These are phyloP conservation scores for Cephus pygmeus DNA, from an alignment of 2,888 invertebrate genomes.

Conservation along the genomic window DNA sequence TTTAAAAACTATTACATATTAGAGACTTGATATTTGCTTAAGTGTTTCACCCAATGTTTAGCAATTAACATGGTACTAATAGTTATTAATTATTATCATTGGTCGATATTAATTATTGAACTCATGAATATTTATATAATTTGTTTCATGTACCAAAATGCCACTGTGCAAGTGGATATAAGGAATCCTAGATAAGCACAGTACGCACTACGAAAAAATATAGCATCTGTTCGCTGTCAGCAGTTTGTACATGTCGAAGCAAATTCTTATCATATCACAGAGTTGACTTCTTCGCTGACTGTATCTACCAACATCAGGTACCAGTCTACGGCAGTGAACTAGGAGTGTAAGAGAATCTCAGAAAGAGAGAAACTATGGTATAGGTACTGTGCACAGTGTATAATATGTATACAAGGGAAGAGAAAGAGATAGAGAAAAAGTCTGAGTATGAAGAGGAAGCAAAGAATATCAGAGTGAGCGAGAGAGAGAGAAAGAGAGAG, in stretches of 20 bases:
- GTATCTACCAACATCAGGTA: neutral
- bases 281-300: neutral
- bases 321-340: neutral
- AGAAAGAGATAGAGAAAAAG: slow-evolving; percentile 15
- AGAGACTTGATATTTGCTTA: neutral
- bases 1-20: neutral
- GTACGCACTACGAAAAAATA: neutral
- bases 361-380: slow-evolving; percentile 10
- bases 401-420: slow-evolving; percentile 7
- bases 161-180: neutral
- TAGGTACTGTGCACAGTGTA: slow-evolving; percentile 9
- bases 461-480: slow-evolving; percentile 13
- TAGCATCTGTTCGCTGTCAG: neutral
- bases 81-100: neutral
- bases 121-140: neutral
- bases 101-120: neutral
- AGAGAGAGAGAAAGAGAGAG: slow-evolving; percentile 28
- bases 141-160: neutral
- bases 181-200: neutral
- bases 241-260: neutral
- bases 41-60: neutral
- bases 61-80: neutral
- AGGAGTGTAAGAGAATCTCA: neutral
- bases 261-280: neutral
- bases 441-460: slow-evolving; percentile 2